Percentiles rank a stretch among this genome's conserved stretches.
Evolutionary conservation across 2,797 vertebrate species (phyloP).

Genomic region (Ataeniobius toweri): DNA sequence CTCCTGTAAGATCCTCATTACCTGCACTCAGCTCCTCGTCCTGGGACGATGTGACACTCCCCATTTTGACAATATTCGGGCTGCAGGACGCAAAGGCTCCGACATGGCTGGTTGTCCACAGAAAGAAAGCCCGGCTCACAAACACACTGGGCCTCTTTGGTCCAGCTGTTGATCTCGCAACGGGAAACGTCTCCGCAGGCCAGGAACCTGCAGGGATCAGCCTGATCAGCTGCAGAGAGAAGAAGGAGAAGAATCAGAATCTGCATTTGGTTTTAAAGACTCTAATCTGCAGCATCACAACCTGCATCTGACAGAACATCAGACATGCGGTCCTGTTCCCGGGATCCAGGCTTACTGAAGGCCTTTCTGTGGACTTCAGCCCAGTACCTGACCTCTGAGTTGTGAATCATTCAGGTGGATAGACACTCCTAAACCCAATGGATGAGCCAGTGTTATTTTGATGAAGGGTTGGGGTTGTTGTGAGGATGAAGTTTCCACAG

Average conservation of each 20-base stretch:
- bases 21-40: conserved; percentile 87
- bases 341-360: background rate
- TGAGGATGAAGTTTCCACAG: no score
- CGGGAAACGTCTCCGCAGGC: conserved; percentile 84
- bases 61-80: conserved; percentile 77
- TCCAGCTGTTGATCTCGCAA: conserved; percentile 79
- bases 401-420: no score
- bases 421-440: no score
- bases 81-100: conserved; percentile 78
- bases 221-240: conserved; percentile 83
- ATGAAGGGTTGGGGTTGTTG: no score
- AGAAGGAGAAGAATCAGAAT: background rate
- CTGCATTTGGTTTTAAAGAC: background rate
- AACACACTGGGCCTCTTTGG: conserved; percentile 81
- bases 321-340: background rate
- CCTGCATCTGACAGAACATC: background rate
- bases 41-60: conserved; percentile 79
- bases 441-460: no score
- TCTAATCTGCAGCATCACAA: no score
- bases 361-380: no score
- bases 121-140: conserved; percentile 82
- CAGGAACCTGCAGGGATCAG: conserved; percentile 90
- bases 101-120: conserved; percentile 79
- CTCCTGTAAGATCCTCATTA: conserved; percentile 46
- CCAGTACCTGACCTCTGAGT: no score